phyloP scores from a whole-genome alignment of 1,140 invertebrate genomes.

The Mamestra configurata region DNA sequence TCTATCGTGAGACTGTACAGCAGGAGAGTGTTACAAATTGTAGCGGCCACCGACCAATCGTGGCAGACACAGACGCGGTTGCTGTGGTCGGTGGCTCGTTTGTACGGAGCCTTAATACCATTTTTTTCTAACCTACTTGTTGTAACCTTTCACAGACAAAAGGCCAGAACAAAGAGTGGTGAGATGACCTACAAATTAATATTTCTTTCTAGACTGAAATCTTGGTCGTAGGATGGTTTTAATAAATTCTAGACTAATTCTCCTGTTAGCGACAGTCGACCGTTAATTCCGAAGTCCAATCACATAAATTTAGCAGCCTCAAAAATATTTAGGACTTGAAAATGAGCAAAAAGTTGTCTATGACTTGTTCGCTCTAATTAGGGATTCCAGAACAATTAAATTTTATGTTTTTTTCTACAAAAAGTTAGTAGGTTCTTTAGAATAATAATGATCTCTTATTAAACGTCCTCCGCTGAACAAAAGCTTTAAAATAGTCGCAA shows the following conservation, averaged over 20 bases:
- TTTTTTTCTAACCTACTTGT: neutral
- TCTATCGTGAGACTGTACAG: no score
- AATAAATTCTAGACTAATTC: conserved; percentile 25
- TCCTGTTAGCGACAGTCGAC: neutral
- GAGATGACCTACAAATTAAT: neutral
- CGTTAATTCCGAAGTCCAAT: conserved; percentile 22
- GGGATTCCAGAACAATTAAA: neutral
- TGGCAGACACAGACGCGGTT: no score
- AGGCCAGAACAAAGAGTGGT: conserved; percentile 2
- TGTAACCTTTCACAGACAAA: conserved; percentile 12
- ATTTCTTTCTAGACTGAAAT: conserved; percentile 33
- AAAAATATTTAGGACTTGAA: conserved; percentile 4
- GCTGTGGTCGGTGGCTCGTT: no score
- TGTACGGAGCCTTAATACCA: no score
- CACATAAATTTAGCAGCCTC: conserved; percentile 10
- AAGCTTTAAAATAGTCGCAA: neutral
- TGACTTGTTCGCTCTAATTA: neutral
- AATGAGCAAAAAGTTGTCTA: neutral
- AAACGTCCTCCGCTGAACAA: no score
- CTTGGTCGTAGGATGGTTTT: conserved; percentile 12
- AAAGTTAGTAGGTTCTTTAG: neutral
- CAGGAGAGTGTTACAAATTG: no score
- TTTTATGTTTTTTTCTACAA: neutral
- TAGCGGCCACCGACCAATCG: no score
- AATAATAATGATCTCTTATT: neutral